A percentile compares a stretch with the other conserved stretches of the same genome.
Evolutionary conservation across 2,797 vertebrate genomes (phyloP).

Genomic region (Phaenicophaeus curvirostris): DNA sequence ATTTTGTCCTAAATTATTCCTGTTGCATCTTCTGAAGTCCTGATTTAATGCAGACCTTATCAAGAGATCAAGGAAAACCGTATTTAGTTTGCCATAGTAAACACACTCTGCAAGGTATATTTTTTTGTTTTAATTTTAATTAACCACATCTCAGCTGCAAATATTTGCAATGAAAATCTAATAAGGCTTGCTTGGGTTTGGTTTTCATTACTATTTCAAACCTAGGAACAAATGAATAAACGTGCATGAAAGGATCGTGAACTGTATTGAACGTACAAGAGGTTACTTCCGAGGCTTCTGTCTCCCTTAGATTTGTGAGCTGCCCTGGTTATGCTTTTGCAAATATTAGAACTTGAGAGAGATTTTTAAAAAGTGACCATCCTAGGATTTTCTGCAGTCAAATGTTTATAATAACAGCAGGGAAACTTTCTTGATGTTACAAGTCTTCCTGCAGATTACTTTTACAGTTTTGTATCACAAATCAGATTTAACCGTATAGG

Average conservation of each 20-base stretch:
- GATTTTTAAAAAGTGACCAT: background rate
- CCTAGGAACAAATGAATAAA: constrained; percentile 53
- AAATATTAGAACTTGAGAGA: background rate
- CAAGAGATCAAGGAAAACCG: background rate
- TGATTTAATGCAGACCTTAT: constrained; percentile 26
- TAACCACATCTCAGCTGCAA: constrained; percentile 15
- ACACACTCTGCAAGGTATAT: background rate
- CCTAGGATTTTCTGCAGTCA: background rate
- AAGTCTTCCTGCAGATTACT: background rate
- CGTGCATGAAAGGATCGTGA: constrained; percentile 24
- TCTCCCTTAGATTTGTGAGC: background rate
- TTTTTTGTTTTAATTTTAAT: constrained; percentile 40
- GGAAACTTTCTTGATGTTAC: background rate
- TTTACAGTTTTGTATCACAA: background rate
- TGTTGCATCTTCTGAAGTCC: background rate
- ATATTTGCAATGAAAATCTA: constrained; percentile 61
- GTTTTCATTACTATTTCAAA: constrained; percentile 60
- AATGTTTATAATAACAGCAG: background rate
- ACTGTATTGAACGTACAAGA: constrained; percentile 4
- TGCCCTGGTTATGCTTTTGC: background rate
- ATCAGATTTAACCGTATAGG: background rate
- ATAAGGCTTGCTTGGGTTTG: constrained; percentile 31
- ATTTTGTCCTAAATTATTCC: background rate
- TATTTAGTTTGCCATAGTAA: background rate
- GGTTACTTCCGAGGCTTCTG: constrained; percentile 2